Evolutionary conservation across 2,113 vertebrate species (phyloP).

Genomic region (Collichthys lucidus): DNA sequence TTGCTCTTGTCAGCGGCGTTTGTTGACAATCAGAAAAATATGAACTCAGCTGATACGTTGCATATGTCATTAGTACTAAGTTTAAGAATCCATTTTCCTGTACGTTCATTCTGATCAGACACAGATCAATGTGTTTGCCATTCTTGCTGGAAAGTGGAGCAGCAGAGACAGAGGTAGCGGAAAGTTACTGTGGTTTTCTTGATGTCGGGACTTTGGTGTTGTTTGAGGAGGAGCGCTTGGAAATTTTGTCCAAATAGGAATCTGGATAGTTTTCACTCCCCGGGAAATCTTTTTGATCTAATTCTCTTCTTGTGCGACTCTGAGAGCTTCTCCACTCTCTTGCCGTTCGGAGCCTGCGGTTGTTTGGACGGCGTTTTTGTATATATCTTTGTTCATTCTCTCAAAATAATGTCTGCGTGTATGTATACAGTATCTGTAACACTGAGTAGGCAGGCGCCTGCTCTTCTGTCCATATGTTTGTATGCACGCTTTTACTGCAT

Average conservation of each 20-base stretch:
- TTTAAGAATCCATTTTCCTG: background rate
- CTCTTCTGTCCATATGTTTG: background rate
- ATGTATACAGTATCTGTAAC: background rate
- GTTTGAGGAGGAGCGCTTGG: slow-evolving; percentile 2
- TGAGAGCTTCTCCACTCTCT: slow-evolving; percentile 3
- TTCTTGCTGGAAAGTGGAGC: background rate
- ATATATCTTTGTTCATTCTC: background rate
- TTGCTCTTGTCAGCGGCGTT: background rate
- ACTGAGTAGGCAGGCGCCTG: background rate
- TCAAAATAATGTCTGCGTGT: background rate
- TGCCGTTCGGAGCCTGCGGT: background rate
- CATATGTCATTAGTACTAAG: background rate
- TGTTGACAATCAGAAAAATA: background rate
- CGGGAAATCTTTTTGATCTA: slow-evolving; percentile 42
- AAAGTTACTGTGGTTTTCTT: slow-evolving; percentile 33
- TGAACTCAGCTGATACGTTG: too few species aligned
- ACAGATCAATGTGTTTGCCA: background rate
- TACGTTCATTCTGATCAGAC: too few species aligned
- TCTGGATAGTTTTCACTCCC: slow-evolving; percentile 25
- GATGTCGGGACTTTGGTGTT: background rate
- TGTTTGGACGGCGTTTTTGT: background rate
- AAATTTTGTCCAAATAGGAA: slow-evolving; percentile 24
- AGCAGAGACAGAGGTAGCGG: background rate
- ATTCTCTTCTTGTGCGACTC: background rate
- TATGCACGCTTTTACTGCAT: background rate